These are phyloP conservation scores for Alcis repandata DNA, from an alignment of 2,888 invertebrate species.

Conservation along the genomic window DNA sequence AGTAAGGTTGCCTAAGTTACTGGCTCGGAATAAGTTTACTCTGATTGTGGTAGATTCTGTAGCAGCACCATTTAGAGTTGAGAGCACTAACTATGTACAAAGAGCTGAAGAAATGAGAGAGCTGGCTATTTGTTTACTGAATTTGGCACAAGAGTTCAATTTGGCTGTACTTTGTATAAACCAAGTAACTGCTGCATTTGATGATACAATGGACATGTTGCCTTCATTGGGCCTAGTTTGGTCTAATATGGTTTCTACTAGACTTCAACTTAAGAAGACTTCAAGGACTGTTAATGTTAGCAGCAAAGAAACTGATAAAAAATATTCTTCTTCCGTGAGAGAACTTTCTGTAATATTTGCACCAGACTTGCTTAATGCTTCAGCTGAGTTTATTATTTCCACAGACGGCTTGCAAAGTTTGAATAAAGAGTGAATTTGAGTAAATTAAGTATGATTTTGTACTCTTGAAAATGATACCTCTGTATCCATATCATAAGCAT, in stretches of 20 bases:
- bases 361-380: constrained; percentile 61
- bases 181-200: constrained; percentile 76
- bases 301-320: constrained; percentile 32
- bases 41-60: constrained; percentile 77
- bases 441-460: neutral
- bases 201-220: constrained; percentile 59
- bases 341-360: constrained; percentile 68
- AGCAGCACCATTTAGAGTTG: constrained; percentile 80
- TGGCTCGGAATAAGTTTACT: constrained; percentile 61
- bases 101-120: constrained; percentile 80
- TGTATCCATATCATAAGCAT: no score
- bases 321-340: constrained; percentile 56
- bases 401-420: constrained; percentile 15
- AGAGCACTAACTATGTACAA: constrained; percentile 73
- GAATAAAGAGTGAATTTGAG: neutral
- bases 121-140: constrained; percentile 65
- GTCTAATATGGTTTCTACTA: constrained; percentile 79
- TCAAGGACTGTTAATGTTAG: constrained; percentile 34
- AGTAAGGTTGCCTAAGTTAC: constrained; percentile 70
- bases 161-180: constrained; percentile 77
- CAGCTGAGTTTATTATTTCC: constrained; percentile 22
- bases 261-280: constrained; percentile 65
- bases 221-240: constrained; percentile 80
- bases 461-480: neutral
- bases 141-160: constrained; percentile 67